phyloP scores from a whole-genome alignment of 1,140 invertebrate genomes.

The Rhagoletis pomonella region DNA sequence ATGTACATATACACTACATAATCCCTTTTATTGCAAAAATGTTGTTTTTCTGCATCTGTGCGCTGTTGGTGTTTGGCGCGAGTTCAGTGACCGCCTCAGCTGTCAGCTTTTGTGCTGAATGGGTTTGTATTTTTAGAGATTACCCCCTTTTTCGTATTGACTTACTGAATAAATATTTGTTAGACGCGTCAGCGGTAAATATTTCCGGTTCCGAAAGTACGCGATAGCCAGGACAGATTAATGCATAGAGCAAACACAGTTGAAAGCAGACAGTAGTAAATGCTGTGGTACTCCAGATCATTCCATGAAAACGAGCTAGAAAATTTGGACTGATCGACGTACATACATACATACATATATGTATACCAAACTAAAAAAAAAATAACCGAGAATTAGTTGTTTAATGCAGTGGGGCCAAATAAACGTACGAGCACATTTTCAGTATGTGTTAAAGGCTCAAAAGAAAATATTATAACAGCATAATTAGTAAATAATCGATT shows the following conservation, averaged over 20 bases:
- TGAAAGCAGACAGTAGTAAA: neutral
- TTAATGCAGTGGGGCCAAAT: no score
- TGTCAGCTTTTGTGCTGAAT: neutral
- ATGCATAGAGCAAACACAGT: no score
- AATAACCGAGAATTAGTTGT: no score
- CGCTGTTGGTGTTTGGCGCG: neutral
- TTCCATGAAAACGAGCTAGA: no score
- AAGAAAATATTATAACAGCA: no score
- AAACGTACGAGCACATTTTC: no score
- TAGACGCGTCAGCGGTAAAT: conserved; percentile 32
- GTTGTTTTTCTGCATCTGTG: neutral
- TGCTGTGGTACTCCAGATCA: no score
- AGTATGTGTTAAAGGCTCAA: no score
- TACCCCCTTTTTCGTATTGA: conserved; percentile 35
- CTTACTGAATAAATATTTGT: conserved; percentile 42
- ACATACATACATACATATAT: no score
- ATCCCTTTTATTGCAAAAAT: conserved; percentile 15
- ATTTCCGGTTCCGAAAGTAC: conserved; percentile 25
- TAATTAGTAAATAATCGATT: no score
- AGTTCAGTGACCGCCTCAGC: conserved; percentile 24
- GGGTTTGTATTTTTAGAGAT: conserved; percentile 25
- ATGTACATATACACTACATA: neutral
- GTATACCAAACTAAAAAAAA: no score
- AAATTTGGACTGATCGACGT: no score
- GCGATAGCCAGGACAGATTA: neutral